These are phyloP conservation scores for Platygyra sinensis DNA, from an alignment of 64 coral and sea anemone species.

Conservation along the genomic window DNA sequence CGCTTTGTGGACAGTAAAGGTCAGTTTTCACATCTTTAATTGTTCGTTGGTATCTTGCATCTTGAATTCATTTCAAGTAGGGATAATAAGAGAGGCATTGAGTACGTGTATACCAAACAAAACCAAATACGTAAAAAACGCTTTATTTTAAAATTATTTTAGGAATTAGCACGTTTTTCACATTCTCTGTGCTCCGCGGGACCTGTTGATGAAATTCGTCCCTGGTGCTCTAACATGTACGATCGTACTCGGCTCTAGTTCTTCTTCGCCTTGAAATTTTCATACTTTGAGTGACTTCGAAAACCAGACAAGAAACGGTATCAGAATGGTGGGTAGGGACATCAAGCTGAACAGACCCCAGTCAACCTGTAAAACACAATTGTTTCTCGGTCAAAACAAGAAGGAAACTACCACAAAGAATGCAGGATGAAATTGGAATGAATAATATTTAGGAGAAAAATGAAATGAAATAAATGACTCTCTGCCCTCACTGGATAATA, in stretches of 20 bases:
- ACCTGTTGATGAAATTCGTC: neutral
- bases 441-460: too few species aligned
- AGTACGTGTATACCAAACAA: neutral
- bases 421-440: too few species aligned
- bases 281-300: constrained; percentile 91
- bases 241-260: constrained; percentile 38
- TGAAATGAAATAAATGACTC: too few species aligned
- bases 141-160: constrained; percentile 41
- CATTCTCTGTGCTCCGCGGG: neutral
- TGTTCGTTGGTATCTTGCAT: neutral
- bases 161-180: neutral
- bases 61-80: neutral
- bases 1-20: too few species aligned
- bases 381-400: neutral
- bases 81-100: neutral
- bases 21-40: too few species aligned
- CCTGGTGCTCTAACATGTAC: neutral
- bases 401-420: neutral
- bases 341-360: constrained; percentile 97
- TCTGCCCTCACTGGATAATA: too few species aligned
- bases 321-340: constrained; percentile 89
- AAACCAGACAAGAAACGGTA: constrained; percentile 96
- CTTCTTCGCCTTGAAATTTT: constrained; percentile 92
- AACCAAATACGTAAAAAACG: neutral
- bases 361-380: constrained; percentile 73